Evolutionary conservation across 1,140 invertebrate genomes (phyloP).

Genomic region (Heliconius hewitsoni): DNA sequence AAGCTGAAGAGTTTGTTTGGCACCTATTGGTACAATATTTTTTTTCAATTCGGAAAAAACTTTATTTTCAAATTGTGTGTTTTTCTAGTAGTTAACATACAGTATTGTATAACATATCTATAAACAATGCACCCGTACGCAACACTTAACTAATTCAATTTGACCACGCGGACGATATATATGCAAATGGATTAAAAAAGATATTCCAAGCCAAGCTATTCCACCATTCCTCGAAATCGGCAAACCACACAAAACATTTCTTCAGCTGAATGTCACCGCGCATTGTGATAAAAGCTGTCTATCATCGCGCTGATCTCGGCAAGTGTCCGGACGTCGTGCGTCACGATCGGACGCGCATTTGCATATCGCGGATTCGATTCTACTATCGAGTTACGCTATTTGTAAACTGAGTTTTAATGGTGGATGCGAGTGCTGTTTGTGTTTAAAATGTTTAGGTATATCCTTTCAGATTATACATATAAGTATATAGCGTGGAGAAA

Average conservation of each 20-base stretch:
- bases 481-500: no score
- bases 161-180: no score
- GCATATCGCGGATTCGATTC: slow-evolving; percentile 76
- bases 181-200: neutral
- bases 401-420: slow-evolving; percentile 47
- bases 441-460: neutral
- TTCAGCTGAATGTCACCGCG: slow-evolving; percentile 38
- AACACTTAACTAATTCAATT: no score
- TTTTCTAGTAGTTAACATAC: no score
- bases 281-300: slow-evolving; percentile 45
- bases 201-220: neutral
- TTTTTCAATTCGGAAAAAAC: no score
- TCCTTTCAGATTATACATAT: neutral
- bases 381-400: slow-evolving; percentile 60
- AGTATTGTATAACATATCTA: no score
- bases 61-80: no score
- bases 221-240: neutral
- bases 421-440: neutral
- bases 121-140: no score
- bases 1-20: no score
- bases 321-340: slow-evolving; percentile 74
- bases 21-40: no score
- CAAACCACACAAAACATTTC: slow-evolving; percentile 16
- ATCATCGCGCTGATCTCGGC: slow-evolving; percentile 50
- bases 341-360: slow-evolving; percentile 77